These are phyloP conservation scores for Coelopa frigida DNA, from an alignment of 1,140 invertebrate species.

Conservation along the genomic window DNA sequence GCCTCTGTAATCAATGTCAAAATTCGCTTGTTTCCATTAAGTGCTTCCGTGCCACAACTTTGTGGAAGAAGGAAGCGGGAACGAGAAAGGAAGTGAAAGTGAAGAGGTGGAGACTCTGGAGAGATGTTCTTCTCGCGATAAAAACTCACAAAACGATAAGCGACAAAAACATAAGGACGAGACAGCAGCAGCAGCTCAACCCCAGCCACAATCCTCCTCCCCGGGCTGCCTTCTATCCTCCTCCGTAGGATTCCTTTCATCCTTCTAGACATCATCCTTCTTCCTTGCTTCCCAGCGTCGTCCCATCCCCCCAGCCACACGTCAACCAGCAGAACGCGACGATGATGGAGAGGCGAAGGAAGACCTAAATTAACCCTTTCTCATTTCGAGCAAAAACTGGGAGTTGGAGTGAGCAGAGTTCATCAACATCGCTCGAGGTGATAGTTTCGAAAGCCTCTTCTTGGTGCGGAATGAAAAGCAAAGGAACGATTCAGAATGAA, in stretches of 20 bases:
- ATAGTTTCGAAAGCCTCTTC: too few relatives aligned
- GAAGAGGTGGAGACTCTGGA: background rate
- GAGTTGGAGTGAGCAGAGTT: too few relatives aligned
- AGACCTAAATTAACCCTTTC: too few relatives aligned
- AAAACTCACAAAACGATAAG: constrained; percentile 9
- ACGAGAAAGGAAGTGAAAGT: background rate
- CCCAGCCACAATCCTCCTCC: background rate
- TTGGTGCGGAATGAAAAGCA: too few relatives aligned
- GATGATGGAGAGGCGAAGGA: too few relatives aligned
- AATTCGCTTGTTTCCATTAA: constrained; percentile 18
- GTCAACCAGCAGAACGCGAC: too few relatives aligned
- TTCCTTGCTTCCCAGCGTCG: background rate
- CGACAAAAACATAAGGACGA: constrained; percentile 9
- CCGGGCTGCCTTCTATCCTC: background rate
- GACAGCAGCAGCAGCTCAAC: background rate
- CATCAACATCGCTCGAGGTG: too few relatives aligned
- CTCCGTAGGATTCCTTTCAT: constrained; percentile 4
- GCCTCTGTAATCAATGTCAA: constrained; percentile 18
- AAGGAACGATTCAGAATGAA: too few relatives aligned
- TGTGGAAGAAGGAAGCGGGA: background rate
- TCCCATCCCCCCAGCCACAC: background rate
- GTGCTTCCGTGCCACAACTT: constrained; percentile 11
- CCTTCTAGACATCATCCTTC: background rate
- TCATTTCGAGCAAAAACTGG: too few relatives aligned
- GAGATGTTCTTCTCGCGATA: constrained; percentile 8